Evolutionary conservation across 1,140 invertebrate species (phyloP).

Genomic region (Bombus superbus): DNA sequence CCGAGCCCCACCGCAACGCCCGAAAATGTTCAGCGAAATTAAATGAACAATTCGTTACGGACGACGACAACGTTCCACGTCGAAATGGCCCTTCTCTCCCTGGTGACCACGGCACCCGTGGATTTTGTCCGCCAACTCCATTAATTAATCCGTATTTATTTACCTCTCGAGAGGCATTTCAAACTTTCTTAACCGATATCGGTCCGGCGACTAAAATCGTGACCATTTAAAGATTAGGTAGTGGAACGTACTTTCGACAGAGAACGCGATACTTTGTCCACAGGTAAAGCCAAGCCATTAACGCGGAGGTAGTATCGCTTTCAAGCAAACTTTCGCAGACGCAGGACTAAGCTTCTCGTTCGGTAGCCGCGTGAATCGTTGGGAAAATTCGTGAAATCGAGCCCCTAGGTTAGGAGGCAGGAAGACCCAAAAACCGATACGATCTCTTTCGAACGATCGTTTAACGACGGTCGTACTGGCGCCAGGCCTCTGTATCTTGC

Average conservation of each 20-base stretch:
- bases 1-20: slow-evolving; percentile 57
- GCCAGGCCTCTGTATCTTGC: slow-evolving; percentile 63
- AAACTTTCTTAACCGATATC: slow-evolving; percentile 61
- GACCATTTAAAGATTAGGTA: background rate
- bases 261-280: no score
- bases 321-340: slow-evolving; percentile 19
- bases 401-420: slow-evolving; percentile 1
- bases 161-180: slow-evolving; percentile 52
- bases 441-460: slow-evolving; percentile 75
- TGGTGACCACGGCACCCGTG: slow-evolving; percentile 44
- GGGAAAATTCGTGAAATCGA: slow-evolving; percentile 73
- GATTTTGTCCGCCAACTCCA: slow-evolving; percentile 53
- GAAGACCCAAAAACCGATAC: slow-evolving; percentile 65
- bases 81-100: slow-evolving; percentile 63
- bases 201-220: background rate
- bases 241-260: background rate
- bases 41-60: slow-evolving; percentile 76
- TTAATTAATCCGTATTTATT: slow-evolving; percentile 71
- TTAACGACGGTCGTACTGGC: slow-evolving; percentile 79
- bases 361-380: slow-evolving; percentile 25
- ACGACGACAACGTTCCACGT: slow-evolving; percentile 69
- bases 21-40: slow-evolving; percentile 77
- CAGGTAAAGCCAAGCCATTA: background rate
- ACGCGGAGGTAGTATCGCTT: slow-evolving; percentile 32
- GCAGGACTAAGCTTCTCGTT: background rate